Evolutionary conservation across 1,140 invertebrate genomes (phyloP), one percentile per base, ranked within the genome.

Genomic region (Drosophila persimilis): DNA sequence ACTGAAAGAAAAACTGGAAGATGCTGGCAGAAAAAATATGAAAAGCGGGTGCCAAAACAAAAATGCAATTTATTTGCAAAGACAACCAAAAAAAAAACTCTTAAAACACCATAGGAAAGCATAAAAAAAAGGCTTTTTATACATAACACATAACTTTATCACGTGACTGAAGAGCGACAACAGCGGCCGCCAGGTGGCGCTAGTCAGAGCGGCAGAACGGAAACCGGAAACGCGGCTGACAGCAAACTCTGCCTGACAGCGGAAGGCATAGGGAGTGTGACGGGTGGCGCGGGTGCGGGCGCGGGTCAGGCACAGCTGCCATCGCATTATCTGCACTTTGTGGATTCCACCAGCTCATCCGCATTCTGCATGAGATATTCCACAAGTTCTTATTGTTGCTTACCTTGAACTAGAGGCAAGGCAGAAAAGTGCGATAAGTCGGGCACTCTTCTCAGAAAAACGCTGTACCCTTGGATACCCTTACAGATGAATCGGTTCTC

Each of bases 31-130:
- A 47, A 29, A 55, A 77, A 75, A 72, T 63, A 55, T 84, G 70
- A 80, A 70, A 72, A 59, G 75, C 61, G 80, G 22, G 55, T 64
- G 59, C 61, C 71, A 78, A 80, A 73, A 85, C 80, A 67, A 69
- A 69, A 84, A 84, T 80, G 77, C 77, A 62, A 85, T 85, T 85
- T 84, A 77, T 85, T 80, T 73, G 58, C 44, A 50, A 17, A 9
- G 1, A 8, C 20, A 41, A 44, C 20, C 20, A 44, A 71, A 71
- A 57, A 58, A 58, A 26, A 26, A 26, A 26, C 24, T 26, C 5
- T 26, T 5, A 3, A 15, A 52, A 15, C 11, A 20, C 1, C 9
- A 46, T 9, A 44, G 43, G 20, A 26, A 11, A 22, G 17, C 7
- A 8, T 11, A 15, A 2, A 2, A 20, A 39, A 29, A 29, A 15